These are phyloP conservation scores for Drosophila ficusphila DNA, from an alignment of 1,140 invertebrate genomes.

Conservation along the genomic window DNA sequence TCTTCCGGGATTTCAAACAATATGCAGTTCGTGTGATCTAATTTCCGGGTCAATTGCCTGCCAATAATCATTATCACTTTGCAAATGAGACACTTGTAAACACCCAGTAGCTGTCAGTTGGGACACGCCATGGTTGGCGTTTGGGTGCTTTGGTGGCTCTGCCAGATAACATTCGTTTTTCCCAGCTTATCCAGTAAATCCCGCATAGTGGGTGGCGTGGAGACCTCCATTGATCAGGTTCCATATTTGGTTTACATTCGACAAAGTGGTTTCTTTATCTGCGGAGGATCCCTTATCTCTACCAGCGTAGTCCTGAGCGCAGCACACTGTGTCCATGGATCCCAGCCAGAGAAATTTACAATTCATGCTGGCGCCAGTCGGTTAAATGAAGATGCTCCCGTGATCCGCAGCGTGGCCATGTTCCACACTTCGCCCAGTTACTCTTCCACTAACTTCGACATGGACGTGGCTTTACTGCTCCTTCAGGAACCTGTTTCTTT, in stretches of 20 bases:
- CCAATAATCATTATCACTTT: constrained; percentile 25
- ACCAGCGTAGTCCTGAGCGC: constrained; percentile 64
- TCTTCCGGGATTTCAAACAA: constrained; percentile 5
- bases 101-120: constrained; percentile 25
- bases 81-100: not conserved
- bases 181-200: not conserved
- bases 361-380: constrained; percentile 68
- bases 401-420: constrained; percentile 32
- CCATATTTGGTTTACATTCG: constrained; percentile 71
- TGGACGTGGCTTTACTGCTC: constrained; percentile 72
- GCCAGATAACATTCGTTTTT: not conserved
- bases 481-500: constrained; percentile 23
- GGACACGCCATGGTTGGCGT: constrained; percentile 52
- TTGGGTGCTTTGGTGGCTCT: constrained; percentile 37
- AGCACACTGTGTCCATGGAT: constrained; percentile 65
- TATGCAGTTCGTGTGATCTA: constrained; percentile 5
- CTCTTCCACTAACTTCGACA: constrained; percentile 58
- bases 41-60: not conserved
- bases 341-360: constrained; percentile 39
- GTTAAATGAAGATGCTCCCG: constrained; percentile 38
- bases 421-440: constrained; percentile 51
- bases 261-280: constrained; percentile 49
- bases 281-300: constrained; percentile 68
- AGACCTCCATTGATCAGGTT: constrained; percentile 53
- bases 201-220: constrained; percentile 68